Base-by-base conservation (phyloP, 2,113 vertebrate genomes). In the Oostethus manadensis region DNA sequence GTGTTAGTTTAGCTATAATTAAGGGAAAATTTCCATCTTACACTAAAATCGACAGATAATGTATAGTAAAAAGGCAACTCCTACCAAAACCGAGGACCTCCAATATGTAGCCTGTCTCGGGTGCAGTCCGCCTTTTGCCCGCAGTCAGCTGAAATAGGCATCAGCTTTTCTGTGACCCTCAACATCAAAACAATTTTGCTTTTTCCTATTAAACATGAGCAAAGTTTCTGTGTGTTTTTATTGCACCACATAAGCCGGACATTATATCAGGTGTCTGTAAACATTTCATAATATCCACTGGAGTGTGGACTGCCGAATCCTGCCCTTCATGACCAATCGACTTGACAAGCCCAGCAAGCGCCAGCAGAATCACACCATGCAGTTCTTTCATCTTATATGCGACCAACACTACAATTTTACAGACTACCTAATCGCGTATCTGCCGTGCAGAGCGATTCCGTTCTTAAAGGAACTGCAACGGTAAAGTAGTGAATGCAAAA, bases 311-410 rank as follows among this genome's bases (percentile, higher is more conserved):
- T 68, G 62, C 68, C 35, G 21, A 46, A 40, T 49, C 38, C 55
- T 60, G 75, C 64, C 68, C 65, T 61, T 69, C 56, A 56, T 63
- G 55, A 64, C 68, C 62, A 80, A 80, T 82, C 71, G 62, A 68
- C 46, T 33, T 61, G 77, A 77, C 73, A 73, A 57, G 64, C 23
- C 38, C 15, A 29, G 56, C 56, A 33, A 57, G 53, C 49, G 35
- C 44, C 58, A 61, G 18, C 47, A 51, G 53, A 63, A 67, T 58
- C 67, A 18, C 75, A 63, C 47, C 14, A 55, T 1, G 10, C 29
- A 18, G 51, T 44, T 29, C n/a, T 60, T 56, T 50, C 63, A 51
- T 69, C 59, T 26, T 58, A 53, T 18, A 69, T 16, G 18, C 49
- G 38, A 62, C 22, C 26, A 43, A 13, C n/a, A 35, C 8, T 46